These are phyloP conservation scores for Cyanoderma ruficeps DNA, from an alignment of 2,113 vertebrate genomes.

Conservation along the genomic window DNA sequence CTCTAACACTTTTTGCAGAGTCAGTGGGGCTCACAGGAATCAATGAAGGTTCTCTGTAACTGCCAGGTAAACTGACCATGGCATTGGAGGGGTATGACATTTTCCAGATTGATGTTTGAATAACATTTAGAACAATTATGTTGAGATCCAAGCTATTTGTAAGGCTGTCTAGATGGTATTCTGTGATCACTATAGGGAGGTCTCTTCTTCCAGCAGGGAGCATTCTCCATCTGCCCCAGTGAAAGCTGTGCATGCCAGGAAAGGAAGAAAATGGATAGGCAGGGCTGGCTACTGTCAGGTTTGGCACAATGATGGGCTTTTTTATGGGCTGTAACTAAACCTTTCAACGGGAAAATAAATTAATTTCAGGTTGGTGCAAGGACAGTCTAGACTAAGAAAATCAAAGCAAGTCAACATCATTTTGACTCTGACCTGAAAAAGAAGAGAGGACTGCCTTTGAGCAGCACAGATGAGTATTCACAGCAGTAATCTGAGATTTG, in stretches of 20 bases:
- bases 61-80: neutral
- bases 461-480: neutral
- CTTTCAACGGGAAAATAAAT: neutral
- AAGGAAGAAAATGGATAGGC: neutral
- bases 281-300: neutral
- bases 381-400: slow-evolving; percentile 33
- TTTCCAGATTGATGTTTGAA: neutral
- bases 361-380: slow-evolving; percentile 1
- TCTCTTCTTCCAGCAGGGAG: neutral
- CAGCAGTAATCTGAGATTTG: slow-evolving; percentile 19
- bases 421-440: slow-evolving; percentile 46
- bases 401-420: slow-evolving; percentile 31
- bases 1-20: neutral
- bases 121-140: neutral
- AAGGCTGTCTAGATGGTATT: neutral
- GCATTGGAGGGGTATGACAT: neutral
- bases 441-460: neutral
- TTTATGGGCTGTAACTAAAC: neutral
- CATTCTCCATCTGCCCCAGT: neutral
- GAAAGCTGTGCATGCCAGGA: neutral
- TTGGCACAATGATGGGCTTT: neutral
- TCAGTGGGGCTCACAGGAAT: neutral
- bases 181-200: neutral
- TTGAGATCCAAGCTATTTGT: neutral
- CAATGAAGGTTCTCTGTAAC: neutral